Evolutionary conservation across 2,113 vertebrate genomes (phyloP), one percentile per base, ranked within the genome.

Genomic region (Megalops atlanticus): DNA sequence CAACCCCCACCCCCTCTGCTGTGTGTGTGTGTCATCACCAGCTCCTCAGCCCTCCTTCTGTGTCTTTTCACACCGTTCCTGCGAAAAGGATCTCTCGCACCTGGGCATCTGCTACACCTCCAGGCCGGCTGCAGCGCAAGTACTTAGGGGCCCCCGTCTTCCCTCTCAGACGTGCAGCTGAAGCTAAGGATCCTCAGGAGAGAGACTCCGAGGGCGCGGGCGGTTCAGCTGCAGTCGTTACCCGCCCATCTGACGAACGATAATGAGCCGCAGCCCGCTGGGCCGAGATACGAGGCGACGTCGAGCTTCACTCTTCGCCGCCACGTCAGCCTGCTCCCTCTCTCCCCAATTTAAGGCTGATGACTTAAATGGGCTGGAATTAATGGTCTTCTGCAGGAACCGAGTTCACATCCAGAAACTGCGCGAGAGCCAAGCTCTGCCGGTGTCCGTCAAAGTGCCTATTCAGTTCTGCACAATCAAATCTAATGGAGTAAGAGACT

Each of bases 281-380:
- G 41, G 74, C 11, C 5, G 31, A 43, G 58, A 49, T 81, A 33
- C 2, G 64, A 69, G 74, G 39, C 11, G 16, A 58, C 54, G 21
- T 31, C 5, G 74, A 75, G 73, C 64, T 14, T 35, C 38, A 49
- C 79, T 58, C 24, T n/a, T 31, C 36, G 70, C 33, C 0, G 54
- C 31, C n/a, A n/a, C 41, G 21, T 31, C 38, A 74, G 38, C 54
- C 39, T n/a, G 47, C 79, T 31, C 72, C 52, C 74, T 11, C 39
- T 47, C 39, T 27, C 78, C 64, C n/a, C 78, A 49, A 47, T 79
- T 79, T 79, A 21, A n/a, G 5, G 27, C 64, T 72, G 78, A 79
- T 72, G 16, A 79, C 68, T 47, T 79, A 72, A 71, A 79, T 72
- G 40, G 64, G 27, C 36, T 31, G 78, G 78, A 79, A 79, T 72